Evolutionary conservation across 2,797 vertebrate species (phyloP).

Genomic region (Odontamblyopus lacepedii): DNA sequence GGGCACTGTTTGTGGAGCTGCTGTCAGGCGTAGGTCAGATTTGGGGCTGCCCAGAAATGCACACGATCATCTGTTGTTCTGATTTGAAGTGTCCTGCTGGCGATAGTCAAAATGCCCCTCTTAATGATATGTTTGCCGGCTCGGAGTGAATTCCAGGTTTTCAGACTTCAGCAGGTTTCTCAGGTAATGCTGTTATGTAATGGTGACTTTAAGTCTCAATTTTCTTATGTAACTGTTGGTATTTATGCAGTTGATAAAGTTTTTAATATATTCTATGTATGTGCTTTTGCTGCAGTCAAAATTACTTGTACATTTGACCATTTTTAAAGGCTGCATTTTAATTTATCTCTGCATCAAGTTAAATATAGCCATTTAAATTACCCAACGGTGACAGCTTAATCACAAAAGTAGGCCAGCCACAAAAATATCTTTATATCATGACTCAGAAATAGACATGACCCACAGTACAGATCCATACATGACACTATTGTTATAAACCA

Average conservation of each 20-base stretch:
- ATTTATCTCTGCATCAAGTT: slow-evolving; percentile 52
- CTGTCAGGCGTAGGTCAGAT: slow-evolving; percentile 34
- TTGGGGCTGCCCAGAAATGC: slow-evolving; percentile 54
- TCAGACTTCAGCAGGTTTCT: slow-evolving; percentile 51
- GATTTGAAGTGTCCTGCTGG: slow-evolving; percentile 29
- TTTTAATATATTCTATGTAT: neutral
- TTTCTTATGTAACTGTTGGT: slow-evolving; percentile 10
- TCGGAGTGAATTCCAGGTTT: slow-evolving; percentile 53
- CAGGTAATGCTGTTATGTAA: slow-evolving; percentile 55
- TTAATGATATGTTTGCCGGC: slow-evolving; percentile 49
- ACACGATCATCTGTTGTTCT: slow-evolving; percentile 31
- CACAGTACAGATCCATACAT: slow-evolving; percentile 37
- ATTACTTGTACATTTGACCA: slow-evolving; percentile 1
- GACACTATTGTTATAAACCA: slow-evolving; percentile 30
- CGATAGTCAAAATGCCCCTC: slow-evolving; percentile 59
- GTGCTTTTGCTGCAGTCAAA: slow-evolving; percentile 17
- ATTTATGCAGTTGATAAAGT: slow-evolving; percentile 10
- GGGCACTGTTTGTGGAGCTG: slow-evolving; percentile 7
- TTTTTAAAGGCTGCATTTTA: slow-evolving; percentile 54
- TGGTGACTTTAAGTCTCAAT: slow-evolving; percentile 25
- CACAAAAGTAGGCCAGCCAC: slow-evolving; percentile 68
- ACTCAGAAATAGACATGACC: slow-evolving; percentile 64
- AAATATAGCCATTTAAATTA: slow-evolving; percentile 59
- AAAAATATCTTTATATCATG: slow-evolving; percentile 56
- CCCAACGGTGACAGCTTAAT: slow-evolving; percentile 59